Conservation (phyloP, 2,888 invertebrate species). For the Steinernema hermaphroditum region DNA sequence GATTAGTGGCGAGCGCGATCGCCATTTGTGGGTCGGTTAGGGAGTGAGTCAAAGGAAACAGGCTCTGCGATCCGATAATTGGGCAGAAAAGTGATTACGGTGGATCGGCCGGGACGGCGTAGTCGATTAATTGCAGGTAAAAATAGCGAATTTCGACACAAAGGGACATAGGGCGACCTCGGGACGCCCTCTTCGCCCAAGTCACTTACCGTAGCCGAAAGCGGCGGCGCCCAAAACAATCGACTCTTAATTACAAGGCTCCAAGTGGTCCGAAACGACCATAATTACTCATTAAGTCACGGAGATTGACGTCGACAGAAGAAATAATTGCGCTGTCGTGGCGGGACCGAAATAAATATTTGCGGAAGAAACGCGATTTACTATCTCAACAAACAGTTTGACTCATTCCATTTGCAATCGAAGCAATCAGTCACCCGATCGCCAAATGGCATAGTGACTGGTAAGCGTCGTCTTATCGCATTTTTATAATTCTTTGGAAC, state of each 20-base stretch:
- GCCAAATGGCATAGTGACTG: too few species aligned
- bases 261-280: constrained; percentile 22
- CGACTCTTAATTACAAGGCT: constrained; percentile 24
- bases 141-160: too few species aligned
- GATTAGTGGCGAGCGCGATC: not conserved
- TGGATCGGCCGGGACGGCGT: not conserved
- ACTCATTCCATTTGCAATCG: too few species aligned
- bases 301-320: constrained; percentile 16
- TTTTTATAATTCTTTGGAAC: too few species aligned
- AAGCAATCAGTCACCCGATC: too few species aligned
- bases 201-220: not conserved
- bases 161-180: too few species aligned
- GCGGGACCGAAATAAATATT: constrained; percentile 24
- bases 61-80: not conserved
- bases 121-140: too few species aligned
- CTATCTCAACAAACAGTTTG: not conserved
- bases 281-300: constrained; percentile 25
- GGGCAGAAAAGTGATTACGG: not conserved
- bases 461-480: too few species aligned
- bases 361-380: not conserved
- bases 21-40: not conserved
- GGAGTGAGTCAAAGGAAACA: not conserved
- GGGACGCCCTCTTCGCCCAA: too few species aligned
- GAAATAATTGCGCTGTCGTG: constrained; percentile 15
- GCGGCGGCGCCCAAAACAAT: not conserved